phyloP scores from a whole-genome alignment of 2,888 invertebrate genomes.

The Phalangium opilio region DNA sequence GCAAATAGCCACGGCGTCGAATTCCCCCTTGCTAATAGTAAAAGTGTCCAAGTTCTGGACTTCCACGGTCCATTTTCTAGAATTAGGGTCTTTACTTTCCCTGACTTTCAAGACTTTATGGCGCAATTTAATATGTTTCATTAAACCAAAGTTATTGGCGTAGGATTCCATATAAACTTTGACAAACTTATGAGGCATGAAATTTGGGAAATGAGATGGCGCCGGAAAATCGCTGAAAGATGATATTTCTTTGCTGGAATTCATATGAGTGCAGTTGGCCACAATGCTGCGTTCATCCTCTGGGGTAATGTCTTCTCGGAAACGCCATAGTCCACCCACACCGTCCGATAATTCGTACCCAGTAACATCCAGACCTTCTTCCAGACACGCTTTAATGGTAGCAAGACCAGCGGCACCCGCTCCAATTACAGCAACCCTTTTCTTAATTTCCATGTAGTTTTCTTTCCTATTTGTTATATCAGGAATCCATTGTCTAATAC shows the following conservation, averaged over 20 bases:
- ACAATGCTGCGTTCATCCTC: conserved; percentile 22
- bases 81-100: background rate
- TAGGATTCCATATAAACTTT: conserved; percentile 27
- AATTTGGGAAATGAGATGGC: conserved; percentile 30
- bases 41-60: no score
- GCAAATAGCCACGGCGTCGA: no score
- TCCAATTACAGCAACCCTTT: no score
- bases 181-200: conserved; percentile 32
- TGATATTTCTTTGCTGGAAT: conserved; percentile 31
- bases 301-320: conserved; percentile 21
- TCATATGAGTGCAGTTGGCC: conserved; percentile 30
- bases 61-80: no score
- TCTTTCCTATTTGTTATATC: no score
- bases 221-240: conserved; percentile 35
- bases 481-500: no score
- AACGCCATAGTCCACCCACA: conserved; percentile 30
- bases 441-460: no score
- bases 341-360: no score
- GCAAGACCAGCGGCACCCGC: no score
- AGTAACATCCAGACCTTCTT: no score
- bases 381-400: no score
- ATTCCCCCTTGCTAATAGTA: no score
- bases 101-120: conserved; percentile 22
- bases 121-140: conserved; percentile 15
- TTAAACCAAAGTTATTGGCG: conserved; percentile 21